Evolutionary conservation across 2,888 invertebrate genomes (phyloP), one percentile per base, ranked within the genome.

Genomic region (Tridacna crocea): DNA sequence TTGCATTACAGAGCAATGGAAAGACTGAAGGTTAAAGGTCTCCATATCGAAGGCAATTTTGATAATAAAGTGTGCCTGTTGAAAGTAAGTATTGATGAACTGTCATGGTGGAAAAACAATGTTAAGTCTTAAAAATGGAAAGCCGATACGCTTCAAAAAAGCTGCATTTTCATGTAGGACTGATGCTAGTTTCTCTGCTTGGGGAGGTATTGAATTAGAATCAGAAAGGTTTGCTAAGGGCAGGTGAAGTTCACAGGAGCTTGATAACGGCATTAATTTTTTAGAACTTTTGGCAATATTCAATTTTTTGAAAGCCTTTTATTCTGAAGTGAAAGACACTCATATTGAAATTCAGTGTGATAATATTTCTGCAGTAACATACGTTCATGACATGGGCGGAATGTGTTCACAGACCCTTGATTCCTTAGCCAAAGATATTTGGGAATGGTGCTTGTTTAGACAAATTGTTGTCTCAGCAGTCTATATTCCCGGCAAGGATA

Each of bases 401-500:
- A 55, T 72, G 72, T 4, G 24, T 26, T 72, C 72, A 22, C 15
- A 26, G 13, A 24, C 6, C 13, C n/a, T 72, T 24, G 72, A 72
- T 51, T 19, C 4, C 4, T 24, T 72, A 15, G 72, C 72, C 27
- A 72, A 55, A 51, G 24, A 51, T 22, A 72, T 72, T 10, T 72
- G 72, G 72, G 12, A 55, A 13, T 72, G 72, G 72, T 72, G 72
- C 24, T 55, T 72, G 12, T 51, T 55, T 13, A 13, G 72, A 26
- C 22, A 55, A 4, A 72, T 72, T 55, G n/a, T 17, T 19, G 26
- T 72, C 13, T 51, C 72, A 12, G 72, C 72, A 24, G 22, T 26
- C 13, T 65, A 79, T 66, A 27, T 82, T 22, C 63, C 79, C 27
- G 82, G 82, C 47, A 48, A 19, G n/a, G 19, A 48, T 22, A 82